Evolutionary conservation across 2,888 invertebrate species (phyloP), one percentile per base, ranked within the genome.

Genomic region (Lysandra bellargus): DNA sequence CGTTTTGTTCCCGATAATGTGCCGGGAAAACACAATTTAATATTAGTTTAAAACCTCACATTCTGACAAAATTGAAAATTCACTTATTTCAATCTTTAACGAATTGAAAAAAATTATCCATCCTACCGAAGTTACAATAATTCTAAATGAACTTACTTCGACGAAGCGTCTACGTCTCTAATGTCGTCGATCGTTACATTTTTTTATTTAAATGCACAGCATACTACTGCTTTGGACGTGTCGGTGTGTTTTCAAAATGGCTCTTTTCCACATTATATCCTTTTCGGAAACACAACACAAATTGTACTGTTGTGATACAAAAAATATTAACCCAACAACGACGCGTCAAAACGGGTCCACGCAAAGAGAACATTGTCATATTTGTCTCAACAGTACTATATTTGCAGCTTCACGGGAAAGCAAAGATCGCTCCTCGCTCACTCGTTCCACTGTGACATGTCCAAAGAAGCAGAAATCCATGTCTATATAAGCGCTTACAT

Each of bases 261-360:
- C 97, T 97, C 97, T 97, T 97, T 97, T 97, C 97, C 97, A 93
- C 95, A 91, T 92, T 91, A 14, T 94, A 95, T 96, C 96, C 96
- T 97, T 96, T 96, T 96, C 96, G 95, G 96, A 97, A 97, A 97
- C 97, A 97, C 97, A 97, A 97, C 97, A 97, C 97, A 97, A 97
- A 96, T 87, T 90, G 95, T 92, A 93, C 94, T 90, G 91, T 90
- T 90, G 87, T 89, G 83, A 87, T 57, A 73, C 53, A 53, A 12
- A 80, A 77, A n/a, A 44, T 12, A 33, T 76, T 53, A 81, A 85
- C 84, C 83, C 80, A 82, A 82, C 85, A 80, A 83, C 84, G 84
- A 83, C 83, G 72, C 85, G 57, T 69, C 30, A 30, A 40, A 53
- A 61, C 78, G 80, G 79, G 53, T 53, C 72, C 69, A 79, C 53